Conservation (phyloP, 2,888 invertebrate species). For the Andrena camellia region DNA sequence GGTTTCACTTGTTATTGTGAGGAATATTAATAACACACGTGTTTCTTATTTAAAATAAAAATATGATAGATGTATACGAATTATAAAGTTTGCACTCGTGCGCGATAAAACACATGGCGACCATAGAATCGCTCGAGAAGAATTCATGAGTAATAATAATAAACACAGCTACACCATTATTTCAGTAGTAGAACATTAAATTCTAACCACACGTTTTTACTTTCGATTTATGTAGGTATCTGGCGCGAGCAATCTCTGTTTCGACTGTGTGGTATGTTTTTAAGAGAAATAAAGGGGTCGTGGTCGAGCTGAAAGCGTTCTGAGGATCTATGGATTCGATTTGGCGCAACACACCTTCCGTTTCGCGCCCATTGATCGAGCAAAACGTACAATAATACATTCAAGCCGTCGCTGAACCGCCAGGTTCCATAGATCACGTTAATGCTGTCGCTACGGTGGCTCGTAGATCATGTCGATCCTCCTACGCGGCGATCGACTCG, state of each 20-base stretch:
- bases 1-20: no score
- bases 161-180: no score
- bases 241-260: background rate
- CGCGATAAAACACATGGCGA: no score
- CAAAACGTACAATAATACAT: constrained; percentile 50
- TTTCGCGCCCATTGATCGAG: constrained; percentile 57
- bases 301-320: background rate
- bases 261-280: background rate
- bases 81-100: no score
- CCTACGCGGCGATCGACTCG: constrained; percentile 62
- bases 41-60: no score
- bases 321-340: constrained; percentile 36
- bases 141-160: no score
- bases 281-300: background rate
- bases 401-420: constrained; percentile 44
- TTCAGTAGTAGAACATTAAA: no score
- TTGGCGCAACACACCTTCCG: constrained; percentile 45
- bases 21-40: no score
- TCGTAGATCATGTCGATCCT: constrained; percentile 70
- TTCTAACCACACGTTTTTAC: no score
- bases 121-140: no score
- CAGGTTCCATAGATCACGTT: constrained; percentile 72
- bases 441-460: constrained; percentile 70
- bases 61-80: no score
- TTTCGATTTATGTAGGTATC: no score